A percentile compares a stretch with the other conserved stretches of the same genome.
These are phyloP conservation scores for Pseudopipra pipra DNA, from an alignment of 2,113 vertebrate species.

Conservation along the genomic window DNA sequence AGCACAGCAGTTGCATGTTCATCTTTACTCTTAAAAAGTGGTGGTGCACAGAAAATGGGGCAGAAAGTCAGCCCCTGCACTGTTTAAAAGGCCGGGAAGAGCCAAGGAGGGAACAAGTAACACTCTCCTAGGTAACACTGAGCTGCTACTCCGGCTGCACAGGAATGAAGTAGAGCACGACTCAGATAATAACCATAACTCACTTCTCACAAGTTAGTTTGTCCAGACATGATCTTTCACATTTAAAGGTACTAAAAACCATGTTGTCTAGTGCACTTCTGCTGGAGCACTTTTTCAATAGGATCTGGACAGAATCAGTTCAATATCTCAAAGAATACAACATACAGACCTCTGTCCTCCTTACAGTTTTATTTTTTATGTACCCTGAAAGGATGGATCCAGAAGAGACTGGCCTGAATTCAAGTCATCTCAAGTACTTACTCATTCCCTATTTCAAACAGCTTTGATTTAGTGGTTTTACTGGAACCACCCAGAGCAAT, in stretches of 20 bases:
- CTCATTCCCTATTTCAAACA: conserved; percentile 25
- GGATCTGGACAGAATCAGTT: not conserved
- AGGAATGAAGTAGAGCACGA: not conserved
- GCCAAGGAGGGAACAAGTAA: not conserved
- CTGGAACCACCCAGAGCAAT: not conserved
- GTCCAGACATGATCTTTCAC: not conserved
- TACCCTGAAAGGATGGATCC: not conserved
- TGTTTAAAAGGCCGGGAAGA: not conserved
- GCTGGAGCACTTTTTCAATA: not conserved
- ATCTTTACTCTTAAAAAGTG: not conserved
- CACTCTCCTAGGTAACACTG: not conserved
- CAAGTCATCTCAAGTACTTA: conserved; percentile 35
- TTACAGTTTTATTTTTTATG: not conserved
- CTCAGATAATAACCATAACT: conserved; percentile 7
- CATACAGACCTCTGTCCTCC: not conserved
- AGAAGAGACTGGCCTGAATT: conserved; percentile 7
- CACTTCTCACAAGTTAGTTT: not conserved
- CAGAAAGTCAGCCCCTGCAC: not conserved
- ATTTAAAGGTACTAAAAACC: not conserved
- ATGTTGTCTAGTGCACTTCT: not conserved
- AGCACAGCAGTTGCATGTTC: not conserved
- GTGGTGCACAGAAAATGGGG: not conserved
- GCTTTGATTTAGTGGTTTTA: conserved; percentile 34
- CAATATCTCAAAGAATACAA: not conserved
- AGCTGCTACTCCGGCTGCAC: not conserved